phyloP scores from a whole-genome alignment of 30 jellyfish, hydroid and myxozoan species.

The Hydra vulgaris region DNA sequence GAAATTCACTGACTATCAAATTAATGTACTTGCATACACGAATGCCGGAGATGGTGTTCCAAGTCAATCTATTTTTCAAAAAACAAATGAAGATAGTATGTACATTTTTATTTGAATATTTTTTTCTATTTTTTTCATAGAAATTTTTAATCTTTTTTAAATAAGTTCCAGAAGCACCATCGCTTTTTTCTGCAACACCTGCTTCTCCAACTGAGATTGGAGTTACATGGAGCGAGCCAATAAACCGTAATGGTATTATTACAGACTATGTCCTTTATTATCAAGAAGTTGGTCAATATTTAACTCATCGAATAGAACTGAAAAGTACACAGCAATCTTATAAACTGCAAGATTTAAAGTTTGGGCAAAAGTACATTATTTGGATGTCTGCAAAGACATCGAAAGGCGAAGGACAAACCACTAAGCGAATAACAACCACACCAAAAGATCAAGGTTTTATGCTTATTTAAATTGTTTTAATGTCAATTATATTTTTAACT shows the following conservation, averaged over 20 bases:
- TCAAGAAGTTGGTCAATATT: constrained; percentile 38
- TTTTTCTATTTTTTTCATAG: background rate
- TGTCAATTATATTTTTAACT: too few relatives aligned
- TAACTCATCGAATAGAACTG: constrained; percentile 35
- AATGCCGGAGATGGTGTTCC: constrained; percentile 68
- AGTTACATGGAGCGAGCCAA: constrained; percentile 82
- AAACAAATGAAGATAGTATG: constrained; percentile 81
- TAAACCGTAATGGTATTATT: constrained; percentile 62
- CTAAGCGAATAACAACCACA: constrained; percentile 20
- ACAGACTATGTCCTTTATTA: constrained; percentile 54
- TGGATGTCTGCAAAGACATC: constrained; percentile 81
- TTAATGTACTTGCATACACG: constrained; percentile 74
- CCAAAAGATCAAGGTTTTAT: constrained; percentile 9
- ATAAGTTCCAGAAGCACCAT: constrained; percentile 86
- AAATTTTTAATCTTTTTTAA: too few relatives aligned
- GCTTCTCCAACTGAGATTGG: constrained; percentile 73
- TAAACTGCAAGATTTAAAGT: constrained; percentile 47
- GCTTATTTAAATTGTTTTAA: background rate
- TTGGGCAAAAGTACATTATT: constrained; percentile 55
- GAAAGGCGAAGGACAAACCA: constrained; percentile 52
- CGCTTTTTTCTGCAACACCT: constrained; percentile 62
- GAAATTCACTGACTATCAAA: constrained; percentile 45
- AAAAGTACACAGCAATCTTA: constrained; percentile 31
- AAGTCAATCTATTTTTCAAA: constrained; percentile 27
- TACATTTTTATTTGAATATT: background rate